These are phyloP conservation scores for Brachyhypopomus gauderio DNA, from an alignment of 2,113 vertebrate genomes.

Conservation along the genomic window DNA sequence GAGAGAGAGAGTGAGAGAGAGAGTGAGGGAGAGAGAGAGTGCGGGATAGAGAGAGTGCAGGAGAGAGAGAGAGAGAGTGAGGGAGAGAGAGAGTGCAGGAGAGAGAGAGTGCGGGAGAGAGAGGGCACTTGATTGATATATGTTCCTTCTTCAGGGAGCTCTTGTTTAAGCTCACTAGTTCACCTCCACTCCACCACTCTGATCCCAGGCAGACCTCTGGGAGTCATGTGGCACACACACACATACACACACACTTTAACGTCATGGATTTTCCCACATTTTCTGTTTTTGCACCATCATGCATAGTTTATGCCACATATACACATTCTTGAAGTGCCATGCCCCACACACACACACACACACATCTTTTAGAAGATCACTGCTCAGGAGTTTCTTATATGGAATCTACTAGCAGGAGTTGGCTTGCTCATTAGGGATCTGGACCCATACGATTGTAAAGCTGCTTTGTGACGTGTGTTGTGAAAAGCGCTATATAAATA, in stretches of 20 bases:
- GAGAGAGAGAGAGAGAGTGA: neutral
- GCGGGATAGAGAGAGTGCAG: slow-evolving; percentile 11
- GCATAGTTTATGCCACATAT: no score
- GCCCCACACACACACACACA: no score
- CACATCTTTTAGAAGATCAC: neutral
- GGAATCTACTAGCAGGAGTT: neutral
- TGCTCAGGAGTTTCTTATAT: neutral
- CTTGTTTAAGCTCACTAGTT: slow-evolving; percentile 20
- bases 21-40: neutral
- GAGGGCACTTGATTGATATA: slow-evolving; percentile 32
- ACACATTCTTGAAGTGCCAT: no score
- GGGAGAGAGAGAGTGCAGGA: neutral
- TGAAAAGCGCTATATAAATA: no score
- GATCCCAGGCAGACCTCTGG: slow-evolving; percentile 8
- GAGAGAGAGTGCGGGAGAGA: neutral
- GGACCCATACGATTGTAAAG: no score
- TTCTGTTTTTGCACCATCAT: no score
- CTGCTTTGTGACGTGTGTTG: no score
- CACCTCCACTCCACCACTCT: slow-evolving; percentile 22
- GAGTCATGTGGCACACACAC: neutral
- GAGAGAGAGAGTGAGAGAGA: slow-evolving; percentile 37
- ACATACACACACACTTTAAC: neutral
- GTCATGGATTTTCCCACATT: no score
- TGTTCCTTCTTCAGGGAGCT: slow-evolving; percentile 24
- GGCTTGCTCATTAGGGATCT: no score